Percentiles rank a stretch among this genome's conserved stretches.
phyloP scores from a whole-genome alignment of 37 sponge, comb jelly and placozoan genomes.

The Trichoplax adhaerens region DNA sequence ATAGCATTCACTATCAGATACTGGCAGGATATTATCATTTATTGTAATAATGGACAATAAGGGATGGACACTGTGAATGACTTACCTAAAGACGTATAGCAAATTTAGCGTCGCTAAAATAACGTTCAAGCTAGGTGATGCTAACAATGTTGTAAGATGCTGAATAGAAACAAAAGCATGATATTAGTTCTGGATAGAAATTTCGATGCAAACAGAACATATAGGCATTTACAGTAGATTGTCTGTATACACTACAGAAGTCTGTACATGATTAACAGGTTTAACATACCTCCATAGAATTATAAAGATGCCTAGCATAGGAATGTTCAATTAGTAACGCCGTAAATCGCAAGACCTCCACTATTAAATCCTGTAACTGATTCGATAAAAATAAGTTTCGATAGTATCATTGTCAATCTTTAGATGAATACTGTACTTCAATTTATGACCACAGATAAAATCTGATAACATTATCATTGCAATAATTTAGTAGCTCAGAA shows the following conservation, averaged over 20 bases:
- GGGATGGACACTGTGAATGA: not conserved
- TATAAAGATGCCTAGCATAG: constrained; percentile 89
- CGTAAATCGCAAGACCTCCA: constrained; percentile 29
- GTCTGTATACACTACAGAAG: not conserved
- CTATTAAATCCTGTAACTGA: too few species aligned
- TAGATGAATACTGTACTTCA: too few species aligned
- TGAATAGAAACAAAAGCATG: constrained; percentile 12
- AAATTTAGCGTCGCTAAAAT: constrained; percentile 88
- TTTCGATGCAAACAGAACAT: constrained; percentile 1
- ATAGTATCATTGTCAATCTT: too few species aligned
- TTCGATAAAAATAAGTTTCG: too few species aligned
- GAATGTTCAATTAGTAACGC: constrained; percentile 91
- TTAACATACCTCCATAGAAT: constrained; percentile 77
- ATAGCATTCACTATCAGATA: not conserved
- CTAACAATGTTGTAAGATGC: constrained; percentile 69
- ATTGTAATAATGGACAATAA: not conserved
- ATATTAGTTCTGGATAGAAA: not conserved
- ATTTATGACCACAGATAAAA: too few species aligned
- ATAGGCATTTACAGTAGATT: not conserved
- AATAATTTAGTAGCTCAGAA: too few species aligned
- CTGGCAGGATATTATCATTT: not conserved
- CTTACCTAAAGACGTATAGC: constrained; percentile 82
- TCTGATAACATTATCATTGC: too few species aligned
- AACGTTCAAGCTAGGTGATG: constrained; percentile 73
- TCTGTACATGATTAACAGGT: not conserved